Evolutionary conservation across 2,888 invertebrate genomes (phyloP).

Genomic region (Eupithecia subfuscata): DNA sequence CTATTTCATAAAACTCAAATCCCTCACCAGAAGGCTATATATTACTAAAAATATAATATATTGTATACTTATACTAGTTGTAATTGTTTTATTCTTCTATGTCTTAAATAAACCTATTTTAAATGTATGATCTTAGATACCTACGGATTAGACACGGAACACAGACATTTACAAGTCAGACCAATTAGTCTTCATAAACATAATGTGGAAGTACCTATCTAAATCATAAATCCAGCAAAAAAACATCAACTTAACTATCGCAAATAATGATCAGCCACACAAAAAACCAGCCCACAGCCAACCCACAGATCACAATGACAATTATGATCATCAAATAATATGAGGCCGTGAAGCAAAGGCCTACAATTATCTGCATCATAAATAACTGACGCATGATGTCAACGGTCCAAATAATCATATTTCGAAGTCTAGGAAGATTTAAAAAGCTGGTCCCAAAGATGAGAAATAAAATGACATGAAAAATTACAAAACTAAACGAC

Average conservation of each 20-base stretch:
- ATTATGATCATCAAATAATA: slow-evolving; percentile 29
- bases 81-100: too few relatives aligned
- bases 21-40: too few relatives aligned
- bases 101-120: too few relatives aligned
- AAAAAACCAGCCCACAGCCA: slow-evolving; percentile 34
- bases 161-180: too few relatives aligned
- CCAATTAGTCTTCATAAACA: not conserved
- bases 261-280: not conserved
- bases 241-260: not conserved
- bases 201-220: not conserved
- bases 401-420: slow-evolving; percentile 32
- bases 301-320: slow-evolving; percentile 27
- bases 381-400: slow-evolving; percentile 35
- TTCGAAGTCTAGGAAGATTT: slow-evolving; percentile 10
- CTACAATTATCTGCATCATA: slow-evolving; percentile 31
- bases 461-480: not conserved
- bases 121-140: too few relatives aligned
- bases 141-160: too few relatives aligned
- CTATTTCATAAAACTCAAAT: too few relatives aligned
- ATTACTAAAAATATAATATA: too few relatives aligned
- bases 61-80: too few relatives aligned
- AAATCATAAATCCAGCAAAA: slow-evolving; percentile 4
- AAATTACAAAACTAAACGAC: too few relatives aligned
- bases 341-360: slow-evolving; percentile 22
- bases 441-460: slow-evolving; percentile 9